Evolutionary conservation across 2,888 invertebrate genomes (phyloP).

Genomic region (Ecliptopera silaceata): DNA sequence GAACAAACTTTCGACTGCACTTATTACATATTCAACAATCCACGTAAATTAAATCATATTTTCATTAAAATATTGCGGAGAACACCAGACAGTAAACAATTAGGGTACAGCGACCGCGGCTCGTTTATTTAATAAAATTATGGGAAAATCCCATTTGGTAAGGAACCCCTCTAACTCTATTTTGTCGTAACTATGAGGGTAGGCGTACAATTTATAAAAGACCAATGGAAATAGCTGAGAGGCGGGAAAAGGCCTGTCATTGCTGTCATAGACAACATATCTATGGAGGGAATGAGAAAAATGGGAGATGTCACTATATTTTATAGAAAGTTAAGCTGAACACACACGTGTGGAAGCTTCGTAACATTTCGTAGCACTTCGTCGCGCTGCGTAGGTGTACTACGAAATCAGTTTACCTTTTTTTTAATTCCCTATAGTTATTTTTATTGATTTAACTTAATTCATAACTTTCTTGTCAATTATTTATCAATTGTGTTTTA

Average conservation of each 20-base stretch:
- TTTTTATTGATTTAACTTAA: not conserved
- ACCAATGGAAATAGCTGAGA: slow-evolving; percentile 68
- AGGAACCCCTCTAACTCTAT: slow-evolving; percentile 71
- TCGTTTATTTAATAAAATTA: slow-evolving; percentile 75
- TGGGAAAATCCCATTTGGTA: slow-evolving; percentile 72
- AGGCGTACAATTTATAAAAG: slow-evolving; percentile 73
- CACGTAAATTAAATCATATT: slow-evolving; percentile 39
- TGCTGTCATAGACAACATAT: slow-evolving; percentile 70
- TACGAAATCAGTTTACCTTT: not conserved
- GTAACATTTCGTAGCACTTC: slow-evolving; percentile 15
- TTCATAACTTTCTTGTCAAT: not conserved
- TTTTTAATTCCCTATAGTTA: not conserved
- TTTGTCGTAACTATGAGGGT: slow-evolving; percentile 68
- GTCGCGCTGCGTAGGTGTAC: slow-evolving; percentile 12
- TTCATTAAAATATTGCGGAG: slow-evolving; percentile 42
- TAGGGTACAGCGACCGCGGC: slow-evolving; percentile 50
- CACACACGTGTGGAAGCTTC: slow-evolving; percentile 18
- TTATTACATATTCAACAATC: slow-evolving; percentile 38
- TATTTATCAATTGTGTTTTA: not conserved
- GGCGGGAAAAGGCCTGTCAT: slow-evolving; percentile 78
- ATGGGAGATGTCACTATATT: slow-evolving; percentile 72
- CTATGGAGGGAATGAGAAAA: slow-evolving; percentile 66
- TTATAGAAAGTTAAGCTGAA: slow-evolving; percentile 48
- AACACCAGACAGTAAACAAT: slow-evolving; percentile 60
- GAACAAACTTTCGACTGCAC: slow-evolving; percentile 48